Conservation (phyloP, 2,888 invertebrate genomes). For the Acronicta leporina region DNA sequence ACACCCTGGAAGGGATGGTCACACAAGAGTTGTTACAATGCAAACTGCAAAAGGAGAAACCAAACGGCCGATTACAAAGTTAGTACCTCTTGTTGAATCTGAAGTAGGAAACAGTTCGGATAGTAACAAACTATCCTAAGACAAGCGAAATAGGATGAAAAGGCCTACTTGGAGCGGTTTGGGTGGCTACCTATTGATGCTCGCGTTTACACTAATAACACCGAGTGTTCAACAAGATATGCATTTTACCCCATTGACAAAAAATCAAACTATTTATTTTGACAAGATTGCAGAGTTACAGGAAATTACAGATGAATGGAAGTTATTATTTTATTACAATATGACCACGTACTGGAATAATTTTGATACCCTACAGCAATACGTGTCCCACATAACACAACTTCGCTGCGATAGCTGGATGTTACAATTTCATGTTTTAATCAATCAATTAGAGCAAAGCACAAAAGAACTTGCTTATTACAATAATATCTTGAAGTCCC, state of each 20-base stretch:
- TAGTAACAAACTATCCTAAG: not conserved
- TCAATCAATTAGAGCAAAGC: slow-evolving; percentile 5
- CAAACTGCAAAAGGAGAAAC: too few relatives aligned
- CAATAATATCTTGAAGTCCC: not conserved
- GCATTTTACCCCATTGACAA: slow-evolving; percentile 6
- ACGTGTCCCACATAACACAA: slow-evolving; percentile 6
- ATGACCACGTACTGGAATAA: slow-evolving; percentile 11
- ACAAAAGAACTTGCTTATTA: slow-evolving; percentile 4
- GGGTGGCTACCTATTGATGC: slow-evolving; percentile 1
- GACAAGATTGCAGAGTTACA: not conserved
- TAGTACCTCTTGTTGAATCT: not conserved
- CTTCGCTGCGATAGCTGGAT: slow-evolving; percentile 4
- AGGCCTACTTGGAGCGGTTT: slow-evolving; percentile 1
- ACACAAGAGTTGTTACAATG: too few relatives aligned
- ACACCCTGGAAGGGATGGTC: too few relatives aligned
- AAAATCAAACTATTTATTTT: slow-evolving; percentile 7
- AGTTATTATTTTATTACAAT: not conserved
- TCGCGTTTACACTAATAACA: slow-evolving; percentile 4
- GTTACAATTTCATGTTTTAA: slow-evolving; percentile 7
- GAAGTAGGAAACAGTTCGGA: not conserved
- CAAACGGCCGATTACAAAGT: not conserved
- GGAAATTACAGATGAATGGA: slow-evolving; percentile 7
- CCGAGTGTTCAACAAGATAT: slow-evolving; percentile 10
- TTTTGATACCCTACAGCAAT: not conserved
- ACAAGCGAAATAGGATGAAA: not conserved